phyloP scores from a whole-genome alignment of 1,140 invertebrate species.

The Carcinoscorpius rotundicauda region DNA sequence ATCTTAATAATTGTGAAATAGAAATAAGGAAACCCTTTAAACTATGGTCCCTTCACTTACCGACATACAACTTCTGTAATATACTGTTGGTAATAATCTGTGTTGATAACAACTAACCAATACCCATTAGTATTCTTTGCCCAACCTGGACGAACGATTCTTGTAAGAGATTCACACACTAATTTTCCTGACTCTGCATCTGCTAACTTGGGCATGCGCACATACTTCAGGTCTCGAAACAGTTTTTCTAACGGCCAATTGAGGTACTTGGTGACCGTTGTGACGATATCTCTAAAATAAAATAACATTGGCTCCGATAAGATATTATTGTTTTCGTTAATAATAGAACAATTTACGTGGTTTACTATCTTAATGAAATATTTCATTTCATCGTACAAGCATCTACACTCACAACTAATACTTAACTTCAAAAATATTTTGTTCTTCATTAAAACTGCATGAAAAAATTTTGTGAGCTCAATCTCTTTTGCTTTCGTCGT shows the following conservation, averaged over 20 bases:
- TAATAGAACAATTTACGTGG: too few relatives aligned
- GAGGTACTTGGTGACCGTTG: conserved; percentile 24
- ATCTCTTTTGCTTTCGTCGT: too few relatives aligned
- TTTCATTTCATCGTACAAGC: too few relatives aligned
- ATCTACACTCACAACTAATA: too few relatives aligned
- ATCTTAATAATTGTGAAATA: neutral
- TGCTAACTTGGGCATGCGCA: conserved; percentile 24
- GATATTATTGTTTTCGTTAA: too few relatives aligned
- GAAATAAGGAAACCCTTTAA: neutral
- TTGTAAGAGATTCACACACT: conserved; percentile 28
- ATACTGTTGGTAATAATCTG: conserved; percentile 25
- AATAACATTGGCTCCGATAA: too few relatives aligned
- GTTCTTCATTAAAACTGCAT: too few relatives aligned
- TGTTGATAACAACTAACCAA: conserved; percentile 27
- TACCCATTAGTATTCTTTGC: conserved; percentile 26
- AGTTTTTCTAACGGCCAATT: conserved; percentile 27
- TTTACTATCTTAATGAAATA: too few relatives aligned
- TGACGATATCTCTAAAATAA: conserved; percentile 15
- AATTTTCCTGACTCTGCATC: conserved; percentile 21
- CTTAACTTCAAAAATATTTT: too few relatives aligned
- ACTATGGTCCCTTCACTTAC: conserved; percentile 5
- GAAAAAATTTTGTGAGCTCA: too few relatives aligned
- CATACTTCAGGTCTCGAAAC: conserved; percentile 22
- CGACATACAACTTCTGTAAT: conserved; percentile 27
- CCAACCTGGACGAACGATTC: conserved; percentile 25